phyloP scores from a whole-genome alignment of 1,140 invertebrate genomes.

The Drosophila kepulauana region DNA sequence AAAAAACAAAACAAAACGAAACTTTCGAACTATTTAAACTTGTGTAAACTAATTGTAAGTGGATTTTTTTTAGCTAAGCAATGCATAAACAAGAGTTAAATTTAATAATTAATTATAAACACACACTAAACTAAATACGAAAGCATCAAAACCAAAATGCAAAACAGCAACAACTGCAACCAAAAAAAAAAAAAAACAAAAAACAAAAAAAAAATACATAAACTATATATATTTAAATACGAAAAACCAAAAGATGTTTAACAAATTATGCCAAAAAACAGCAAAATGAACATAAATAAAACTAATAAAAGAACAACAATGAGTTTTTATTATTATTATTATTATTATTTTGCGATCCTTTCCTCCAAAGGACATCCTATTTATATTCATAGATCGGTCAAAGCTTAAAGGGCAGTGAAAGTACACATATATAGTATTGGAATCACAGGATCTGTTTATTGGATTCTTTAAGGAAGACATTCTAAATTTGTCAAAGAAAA shows the following conservation, averaged over 20 bases:
- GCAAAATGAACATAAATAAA: constrained; percentile 54
- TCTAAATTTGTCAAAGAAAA: too few species aligned
- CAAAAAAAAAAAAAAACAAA: constrained; percentile 19
- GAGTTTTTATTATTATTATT: too few species aligned
- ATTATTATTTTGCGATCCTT: background rate
- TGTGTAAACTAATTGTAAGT: constrained; percentile 79
- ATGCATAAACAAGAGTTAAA: constrained; percentile 77
- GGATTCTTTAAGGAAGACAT: too few species aligned
- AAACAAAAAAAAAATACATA: constrained; percentile 40
- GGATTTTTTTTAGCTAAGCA: constrained; percentile 80
- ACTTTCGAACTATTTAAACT: constrained; percentile 65
- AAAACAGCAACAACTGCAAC: constrained; percentile 32
- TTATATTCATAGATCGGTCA: too few species aligned
- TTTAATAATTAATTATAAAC: constrained; percentile 73
- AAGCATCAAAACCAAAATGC: constrained; percentile 44
- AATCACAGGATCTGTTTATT: too few species aligned
- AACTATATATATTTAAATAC: constrained; percentile 80
- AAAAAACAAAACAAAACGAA: constrained; percentile 13
- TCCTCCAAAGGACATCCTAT: background rate
- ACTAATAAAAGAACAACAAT: constrained; percentile 32
- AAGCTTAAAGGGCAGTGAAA: too few species aligned
- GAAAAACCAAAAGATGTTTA: constrained; percentile 61
- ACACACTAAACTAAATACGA: constrained; percentile 44
- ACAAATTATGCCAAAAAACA: constrained; percentile 76
- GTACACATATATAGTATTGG: too few species aligned